A percentile compares a stretch with the other conserved stretches of the same genome.
phyloP scores from a whole-genome alignment of 1,140 invertebrate species.

The Drosophila carrolli region DNA sequence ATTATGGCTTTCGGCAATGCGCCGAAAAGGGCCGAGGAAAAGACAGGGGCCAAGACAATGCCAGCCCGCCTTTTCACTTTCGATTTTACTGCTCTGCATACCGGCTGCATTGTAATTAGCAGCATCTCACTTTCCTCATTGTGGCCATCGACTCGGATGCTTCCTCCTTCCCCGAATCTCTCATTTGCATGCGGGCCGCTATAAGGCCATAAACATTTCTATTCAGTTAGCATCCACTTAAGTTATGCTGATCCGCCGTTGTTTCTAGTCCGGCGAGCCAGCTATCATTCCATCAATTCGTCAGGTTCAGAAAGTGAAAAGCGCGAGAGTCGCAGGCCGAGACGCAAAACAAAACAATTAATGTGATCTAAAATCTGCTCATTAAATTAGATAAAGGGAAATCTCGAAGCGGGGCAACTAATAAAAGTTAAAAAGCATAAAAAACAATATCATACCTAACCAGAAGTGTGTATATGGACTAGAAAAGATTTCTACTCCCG shows the following conservation, averaged over 20 bases:
- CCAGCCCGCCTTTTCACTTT: conserved; percentile 64
- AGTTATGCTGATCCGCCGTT: conserved; percentile 56
- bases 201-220: conserved; percentile 75
- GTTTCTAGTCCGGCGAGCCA: conserved; percentile 27
- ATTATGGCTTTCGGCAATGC: conserved; percentile 56
- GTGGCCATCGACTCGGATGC: conserved; percentile 30
- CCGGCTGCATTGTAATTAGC: conserved; percentile 69
- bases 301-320: conserved; percentile 71
- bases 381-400: conserved; percentile 79
- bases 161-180: conserved; percentile 25
- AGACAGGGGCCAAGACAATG: neutral
- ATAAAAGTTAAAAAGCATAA: conserved; percentile 78
- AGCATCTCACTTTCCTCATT: conserved; percentile 67
- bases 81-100: conserved; percentile 59
- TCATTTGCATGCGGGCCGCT: conserved; percentile 78
- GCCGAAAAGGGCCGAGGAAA: conserved; percentile 17
- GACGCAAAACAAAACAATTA: conserved; percentile 60
- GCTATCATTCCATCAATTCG: conserved; percentile 71
- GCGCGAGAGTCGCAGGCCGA: conserved; percentile 27
- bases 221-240: conserved; percentile 68
- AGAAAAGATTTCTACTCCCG: conserved; percentile 43
- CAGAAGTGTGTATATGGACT: conserved; percentile 38
- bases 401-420: conserved; percentile 51
- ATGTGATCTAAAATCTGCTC: conserved; percentile 74
- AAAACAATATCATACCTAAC: conserved; percentile 17